phyloP scores from a whole-genome alignment of 2,888 invertebrate species.

The Spicauda simplicius region DNA sequence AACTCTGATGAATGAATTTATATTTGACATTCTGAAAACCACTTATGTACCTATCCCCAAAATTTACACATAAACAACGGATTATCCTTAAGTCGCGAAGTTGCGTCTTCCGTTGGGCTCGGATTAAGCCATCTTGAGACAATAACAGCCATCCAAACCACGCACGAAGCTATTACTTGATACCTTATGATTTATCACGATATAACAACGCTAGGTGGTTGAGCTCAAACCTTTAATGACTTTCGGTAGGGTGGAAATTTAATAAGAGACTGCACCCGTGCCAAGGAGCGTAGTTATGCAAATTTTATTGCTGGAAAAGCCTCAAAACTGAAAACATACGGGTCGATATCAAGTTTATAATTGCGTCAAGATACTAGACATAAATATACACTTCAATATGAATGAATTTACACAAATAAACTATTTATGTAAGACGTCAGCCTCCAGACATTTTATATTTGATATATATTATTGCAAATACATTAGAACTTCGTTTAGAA shows the following conservation, averaged over 20 bases:
- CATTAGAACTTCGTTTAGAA: no score
- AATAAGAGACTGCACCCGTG: constrained; percentile 78
- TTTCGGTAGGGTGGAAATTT: constrained; percentile 82
- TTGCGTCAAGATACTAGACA: not conserved
- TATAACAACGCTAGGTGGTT: constrained; percentile 78
- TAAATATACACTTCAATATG: not conserved
- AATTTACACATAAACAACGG: constrained; percentile 68
- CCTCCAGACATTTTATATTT: no score
- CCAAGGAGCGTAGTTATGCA: constrained; percentile 82
- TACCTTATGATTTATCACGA: constrained; percentile 79
- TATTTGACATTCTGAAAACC: not conserved
- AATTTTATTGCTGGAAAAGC: constrained; percentile 81
- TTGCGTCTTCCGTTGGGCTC: constrained; percentile 48
- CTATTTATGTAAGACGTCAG: no score
- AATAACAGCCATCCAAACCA: constrained; percentile 70
- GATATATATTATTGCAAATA: no score
- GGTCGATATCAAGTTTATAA: constrained; percentile 28
- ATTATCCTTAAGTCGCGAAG: constrained; percentile 63
- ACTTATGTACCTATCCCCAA: constrained; percentile 41
- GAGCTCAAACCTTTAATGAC: constrained; percentile 83
- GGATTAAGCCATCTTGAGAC: constrained; percentile 71
- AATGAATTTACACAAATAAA: no score
- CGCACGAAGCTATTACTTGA: constrained; percentile 55
- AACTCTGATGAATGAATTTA: not conserved
- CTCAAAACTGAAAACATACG: constrained; percentile 59